Evolutionary conservation across 1,140 invertebrate species (phyloP), one percentile per base, ranked within the genome.

Genomic region (Hypothenemus hampei): DNA sequence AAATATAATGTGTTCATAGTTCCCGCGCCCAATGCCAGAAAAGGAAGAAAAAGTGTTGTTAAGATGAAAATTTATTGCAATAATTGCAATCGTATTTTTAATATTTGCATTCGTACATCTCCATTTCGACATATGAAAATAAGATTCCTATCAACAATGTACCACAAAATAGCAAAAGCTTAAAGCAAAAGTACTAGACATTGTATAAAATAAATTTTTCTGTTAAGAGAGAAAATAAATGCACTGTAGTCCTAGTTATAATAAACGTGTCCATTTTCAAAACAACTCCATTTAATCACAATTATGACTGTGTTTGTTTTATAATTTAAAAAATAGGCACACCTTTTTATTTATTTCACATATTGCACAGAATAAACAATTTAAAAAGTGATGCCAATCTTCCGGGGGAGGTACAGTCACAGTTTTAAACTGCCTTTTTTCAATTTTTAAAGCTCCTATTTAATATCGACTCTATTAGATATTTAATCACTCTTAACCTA

Each of bases 11-110:
- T 64, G 62, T 60, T 49, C 22, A 43, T 58, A 57, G n/a, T n/a
- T 59, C 62, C 64, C 58, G 43, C 62, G 59, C 62, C 64, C 57
- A 52, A 59, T 49, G 48, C 52, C 35, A 52, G 50, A 46, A 44
- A 57, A 55, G 62, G 54, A 61, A 45, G 31, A 46, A n/a, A n/a
- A n/a, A 23, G 41, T 26, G 36, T 59, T 56, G 50, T 56, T 60
- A 60, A 50, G 61, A 59, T 48, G 55, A 39, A 57, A 35, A 57
- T 33, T 40, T 57, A 57, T 57, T 41, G 48, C 48, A 51, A 60
- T 61, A 47, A 49, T 29, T 57, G 54, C 46, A 23, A 57, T 57
- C 39, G n/a, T n/a, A n/a, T n/a, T n/a, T n/a, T n/a, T n/a, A n/a
- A n/a, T n/a, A n/a, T n/a, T 51, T 55, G 54, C 19, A 39, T 47